phyloP scores from a whole-genome alignment of 2,797 vertebrate species.

The Typhlichthys eigenmanni region DNA sequence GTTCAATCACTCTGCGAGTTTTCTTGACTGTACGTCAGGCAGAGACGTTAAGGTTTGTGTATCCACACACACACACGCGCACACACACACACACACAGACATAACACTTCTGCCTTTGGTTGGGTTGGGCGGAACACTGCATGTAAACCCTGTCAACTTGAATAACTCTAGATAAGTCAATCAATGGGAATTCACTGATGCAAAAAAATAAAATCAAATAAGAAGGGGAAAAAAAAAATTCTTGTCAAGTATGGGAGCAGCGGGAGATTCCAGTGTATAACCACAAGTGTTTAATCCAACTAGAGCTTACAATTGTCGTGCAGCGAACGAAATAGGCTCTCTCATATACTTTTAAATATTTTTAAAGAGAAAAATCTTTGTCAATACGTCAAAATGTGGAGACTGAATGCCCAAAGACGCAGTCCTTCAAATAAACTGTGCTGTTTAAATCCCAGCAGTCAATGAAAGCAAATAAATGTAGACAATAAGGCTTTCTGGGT shows the following conservation, averaged over 20 bases:
- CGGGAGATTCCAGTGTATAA: not conserved
- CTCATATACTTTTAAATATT: too few species aligned
- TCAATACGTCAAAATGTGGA: slow-evolving; percentile 24
- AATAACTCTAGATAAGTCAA: slow-evolving; percentile 33
- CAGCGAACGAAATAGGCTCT: too few species aligned
- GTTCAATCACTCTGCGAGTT: slow-evolving; percentile 1
- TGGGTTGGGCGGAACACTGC: slow-evolving; percentile 37
- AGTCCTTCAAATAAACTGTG: slow-evolving; percentile 24
- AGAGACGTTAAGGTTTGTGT: not conserved
- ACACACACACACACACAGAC: slow-evolving; percentile 51
- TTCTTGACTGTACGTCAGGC: slow-evolving; percentile 28
- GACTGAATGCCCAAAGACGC: slow-evolving; percentile 13
- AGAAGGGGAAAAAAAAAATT: not conserved
- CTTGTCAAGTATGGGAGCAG: slow-evolving; percentile 1
- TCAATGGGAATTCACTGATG: slow-evolving; percentile 32
- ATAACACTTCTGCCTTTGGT: slow-evolving; percentile 38
- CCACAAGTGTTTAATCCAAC: not conserved
- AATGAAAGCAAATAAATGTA: slow-evolving; percentile 41
- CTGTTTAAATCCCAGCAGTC: slow-evolving; percentile 38
- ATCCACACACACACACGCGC: slow-evolving; percentile 44
- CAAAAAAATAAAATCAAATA: slow-evolving; percentile 4
- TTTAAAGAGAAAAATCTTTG: not conserved
- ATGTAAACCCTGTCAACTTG: slow-evolving; percentile 35
- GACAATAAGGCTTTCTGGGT: slow-evolving; percentile 38
- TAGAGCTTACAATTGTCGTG: too few species aligned